These are phyloP conservation scores for Sphaeridia pumilis DNA, from an alignment of 2,888 invertebrate genomes.

Conservation along the genomic window DNA sequence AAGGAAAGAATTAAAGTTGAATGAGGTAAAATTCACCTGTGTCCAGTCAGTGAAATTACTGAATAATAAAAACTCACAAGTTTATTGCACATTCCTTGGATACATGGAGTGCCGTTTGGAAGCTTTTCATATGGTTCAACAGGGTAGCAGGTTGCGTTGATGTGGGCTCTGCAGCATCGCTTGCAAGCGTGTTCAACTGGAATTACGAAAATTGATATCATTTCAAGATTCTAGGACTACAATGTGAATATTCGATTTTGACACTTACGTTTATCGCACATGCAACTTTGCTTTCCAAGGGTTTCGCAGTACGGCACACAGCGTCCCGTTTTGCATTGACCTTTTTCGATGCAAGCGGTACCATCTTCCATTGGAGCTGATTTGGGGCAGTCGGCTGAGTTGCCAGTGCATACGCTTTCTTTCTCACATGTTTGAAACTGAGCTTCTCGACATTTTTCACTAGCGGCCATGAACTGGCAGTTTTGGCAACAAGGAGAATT, in stretches of 20 bases:
- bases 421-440: conserved; percentile 86
- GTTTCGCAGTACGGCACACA: conserved; percentile 94
- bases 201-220: conserved; percentile 5
- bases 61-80: conserved; percentile 5
- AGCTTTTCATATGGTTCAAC: conserved; percentile 77
- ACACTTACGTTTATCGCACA: conserved; percentile 77
- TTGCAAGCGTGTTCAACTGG: conserved; percentile 83
- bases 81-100: conserved; percentile 94
- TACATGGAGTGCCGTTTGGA: conserved; percentile 88
- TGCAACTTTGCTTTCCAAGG: conserved; percentile 82
- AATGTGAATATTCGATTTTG: conserved; percentile 1
- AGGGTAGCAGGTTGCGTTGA: conserved; percentile 84
- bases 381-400: conserved; percentile 65
- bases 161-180: conserved; percentile 79
- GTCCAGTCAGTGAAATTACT: neutral
- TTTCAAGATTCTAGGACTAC: neutral
- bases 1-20: conserved; percentile 34
- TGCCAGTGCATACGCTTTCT: conserved; percentile 78
- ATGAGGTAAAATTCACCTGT: neutral
- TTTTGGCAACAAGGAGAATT: conserved; percentile 91
- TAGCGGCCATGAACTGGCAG: conserved; percentile 59
- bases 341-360: conserved; percentile 80
- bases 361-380: conserved; percentile 77
- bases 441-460: conserved; percentile 62
- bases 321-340: conserved; percentile 77